Evolutionary conservation across 2,888 invertebrate species (phyloP).

Genomic region (Sympetrum striolatum): DNA sequence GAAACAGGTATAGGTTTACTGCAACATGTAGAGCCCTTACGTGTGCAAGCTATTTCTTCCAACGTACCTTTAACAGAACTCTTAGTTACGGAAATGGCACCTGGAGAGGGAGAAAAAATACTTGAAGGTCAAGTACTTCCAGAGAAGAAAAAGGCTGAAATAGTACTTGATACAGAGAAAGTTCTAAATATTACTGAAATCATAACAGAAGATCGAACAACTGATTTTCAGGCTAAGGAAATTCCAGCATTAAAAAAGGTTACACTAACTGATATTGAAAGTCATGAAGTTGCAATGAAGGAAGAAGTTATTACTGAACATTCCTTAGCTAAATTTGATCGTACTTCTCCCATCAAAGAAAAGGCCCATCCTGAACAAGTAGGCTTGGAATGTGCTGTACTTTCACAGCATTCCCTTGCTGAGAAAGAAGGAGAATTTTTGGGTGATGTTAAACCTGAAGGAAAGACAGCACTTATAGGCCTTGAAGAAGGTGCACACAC

Average conservation of each 20-base stretch:
- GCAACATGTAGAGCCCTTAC: slow-evolving; percentile 46
- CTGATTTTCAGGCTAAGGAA: slow-evolving; percentile 49
- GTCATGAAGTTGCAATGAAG: slow-evolving; percentile 62
- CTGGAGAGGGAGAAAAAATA: slow-evolving; percentile 49
- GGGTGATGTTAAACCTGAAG: slow-evolving; percentile 61
- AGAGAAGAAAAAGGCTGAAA: slow-evolving; percentile 49
- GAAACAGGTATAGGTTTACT: slow-evolving; percentile 48
- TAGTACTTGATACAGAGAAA: slow-evolving; percentile 48
- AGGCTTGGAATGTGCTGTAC: slow-evolving; percentile 54
- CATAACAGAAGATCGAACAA: slow-evolving; percentile 53
- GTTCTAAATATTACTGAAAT: slow-evolving; percentile 53
- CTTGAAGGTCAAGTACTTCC: slow-evolving; percentile 46
- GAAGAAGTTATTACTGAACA: slow-evolving; percentile 61
- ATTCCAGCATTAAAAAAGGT: slow-evolving; percentile 51
- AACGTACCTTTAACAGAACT: slow-evolving; percentile 49
- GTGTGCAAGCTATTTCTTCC: slow-evolving; percentile 50
- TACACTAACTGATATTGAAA: slow-evolving; percentile 51
- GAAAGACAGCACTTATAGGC: slow-evolving; percentile 58
- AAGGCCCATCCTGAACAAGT: slow-evolving; percentile 64
- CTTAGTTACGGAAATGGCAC: slow-evolving; percentile 49
- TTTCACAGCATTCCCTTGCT: slow-evolving; percentile 53
- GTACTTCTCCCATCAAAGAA: slow-evolving; percentile 59
- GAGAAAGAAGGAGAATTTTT: slow-evolving; percentile 64
- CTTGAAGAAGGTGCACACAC: slow-evolving; percentile 7
- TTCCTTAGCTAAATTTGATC: slow-evolving; percentile 60